Percentiles rank a stretch among this genome's conserved stretches.
Conservation (phyloP, 2,797 vertebrate genomes). For the Sebastes jordani region DNA sequence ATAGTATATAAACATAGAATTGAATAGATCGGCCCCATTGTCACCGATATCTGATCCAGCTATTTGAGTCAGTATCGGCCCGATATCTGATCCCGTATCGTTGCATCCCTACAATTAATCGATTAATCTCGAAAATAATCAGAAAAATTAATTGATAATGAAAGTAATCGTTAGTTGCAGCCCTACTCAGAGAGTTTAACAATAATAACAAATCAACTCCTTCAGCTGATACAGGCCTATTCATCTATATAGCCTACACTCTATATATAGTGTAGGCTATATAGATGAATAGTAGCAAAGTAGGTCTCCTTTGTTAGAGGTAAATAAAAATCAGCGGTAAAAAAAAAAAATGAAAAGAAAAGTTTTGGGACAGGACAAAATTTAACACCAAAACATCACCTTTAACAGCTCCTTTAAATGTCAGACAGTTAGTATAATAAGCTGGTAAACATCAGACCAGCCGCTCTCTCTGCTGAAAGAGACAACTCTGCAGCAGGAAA, state of each 20-base stretch:
- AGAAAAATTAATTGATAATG: no score
- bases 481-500: slow-evolving; percentile 48
- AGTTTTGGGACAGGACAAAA: not conserved
- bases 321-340: not conserved
- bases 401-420: not conserved
- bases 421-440: not conserved
- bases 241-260: no score
- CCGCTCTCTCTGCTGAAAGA: not conserved
- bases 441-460: not conserved
- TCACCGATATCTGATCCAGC: no score
- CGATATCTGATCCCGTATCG: no score
- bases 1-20: no score
- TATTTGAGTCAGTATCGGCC: no score
- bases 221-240: not conserved
- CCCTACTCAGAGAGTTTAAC: not conserved
- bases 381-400: not conserved
- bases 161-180: not conserved
- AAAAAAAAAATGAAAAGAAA: not conserved
- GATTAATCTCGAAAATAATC: no score
- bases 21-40: no score
- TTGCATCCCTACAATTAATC: no score
- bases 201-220: not conserved
- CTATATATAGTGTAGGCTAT: no score
- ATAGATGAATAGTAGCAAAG: no score
- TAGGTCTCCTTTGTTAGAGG: no score